phyloP scores from a whole-genome alignment of 1,140 invertebrate genomes.

The Mizuhopecten yessoensis region DNA sequence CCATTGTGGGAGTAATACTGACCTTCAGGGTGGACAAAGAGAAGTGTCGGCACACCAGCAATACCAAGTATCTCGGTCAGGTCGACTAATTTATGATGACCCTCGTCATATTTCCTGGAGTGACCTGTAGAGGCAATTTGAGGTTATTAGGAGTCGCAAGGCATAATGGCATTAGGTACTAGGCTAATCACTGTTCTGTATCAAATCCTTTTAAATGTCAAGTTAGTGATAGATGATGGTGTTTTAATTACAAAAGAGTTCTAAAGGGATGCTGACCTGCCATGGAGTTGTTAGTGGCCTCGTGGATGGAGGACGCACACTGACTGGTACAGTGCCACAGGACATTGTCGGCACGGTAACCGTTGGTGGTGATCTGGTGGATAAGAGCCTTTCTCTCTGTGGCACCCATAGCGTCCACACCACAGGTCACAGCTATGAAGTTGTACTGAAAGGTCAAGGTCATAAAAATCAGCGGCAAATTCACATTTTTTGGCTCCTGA shows the following conservation, averaged over 20 bases:
- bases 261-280: slow-evolving; percentile 58
- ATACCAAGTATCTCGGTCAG: slow-evolving; percentile 78
- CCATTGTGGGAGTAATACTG: slow-evolving; percentile 47
- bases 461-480: not conserved
- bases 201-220: too few species aligned
- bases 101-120: slow-evolving; percentile 61
- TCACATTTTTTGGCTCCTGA: not conserved
- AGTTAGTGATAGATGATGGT: too few species aligned
- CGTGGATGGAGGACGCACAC: slow-evolving; percentile 76
- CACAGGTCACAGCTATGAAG: slow-evolving; percentile 79
- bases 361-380: slow-evolving; percentile 78
- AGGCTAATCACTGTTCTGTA: too few species aligned
- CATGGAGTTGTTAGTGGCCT: slow-evolving; percentile 70
- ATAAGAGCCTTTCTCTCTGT: slow-evolving; percentile 74
- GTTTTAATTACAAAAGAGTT: not conserved
- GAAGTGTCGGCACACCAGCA: slow-evolving; percentile 80
- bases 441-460: slow-evolving; percentile 73
- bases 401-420: slow-evolving; percentile 64
- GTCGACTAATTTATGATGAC: slow-evolving; percentile 70
- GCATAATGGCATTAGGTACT: too few species aligned
- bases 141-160: too few species aligned
- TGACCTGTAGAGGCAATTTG: slow-evolving; percentile 45
- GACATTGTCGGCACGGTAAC: slow-evolving; percentile 78
- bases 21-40: slow-evolving; percentile 81
- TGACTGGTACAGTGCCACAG: slow-evolving; percentile 79